Evolutionary conservation across 1,140 invertebrate species (phyloP), one percentile per base, ranked within the genome.

Genomic region (Hirudo medicinalis): DNA sequence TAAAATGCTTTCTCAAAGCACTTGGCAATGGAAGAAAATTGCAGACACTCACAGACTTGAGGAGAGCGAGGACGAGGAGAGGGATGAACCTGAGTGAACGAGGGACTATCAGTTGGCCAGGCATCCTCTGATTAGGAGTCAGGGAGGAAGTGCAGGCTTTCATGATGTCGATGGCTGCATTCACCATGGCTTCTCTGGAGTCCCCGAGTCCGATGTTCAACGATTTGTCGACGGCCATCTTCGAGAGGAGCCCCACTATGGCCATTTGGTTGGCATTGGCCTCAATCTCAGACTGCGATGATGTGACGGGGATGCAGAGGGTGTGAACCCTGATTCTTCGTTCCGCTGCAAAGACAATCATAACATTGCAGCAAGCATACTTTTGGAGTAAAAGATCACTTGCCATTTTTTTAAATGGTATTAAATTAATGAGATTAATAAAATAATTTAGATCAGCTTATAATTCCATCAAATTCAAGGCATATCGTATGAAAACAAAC

Each of bases 241-340:
- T 97, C 0, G 90, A 87, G 29, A 98, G 84, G 66, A 99, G 82
- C 55, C 91, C 91, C 54, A 94, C 85, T 73, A 99, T 94, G 69
- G 91, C 91, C 79, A 97, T 90, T 77, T 96, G 90, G 82, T 99
- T 95, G n/a, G 94, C 95, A 17, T 89, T 86, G 77, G 90, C 87
- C 76, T 96, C 86, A 20, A 99, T 85, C 76, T 97, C 94, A 4
- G 87, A 85, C 55, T 97, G 78, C 76, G 87, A 92, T 29, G 86
- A 86, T 0, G 89, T 89, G 8, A 97, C 88, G 22, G 96, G 96
- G 72, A 99, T 79, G 81, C 94, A 95, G 27, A 99, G 79, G 0
- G 95, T 99, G 80, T 99, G 96, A 6, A 99, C 96, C 74, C 97
- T 86, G 78, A 99, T 99, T 74, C 95, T 85, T 74, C 97, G 85